Evolutionary conservation across 1,140 invertebrate species (phyloP).

Genomic region (Drosophila bifasciata): DNA sequence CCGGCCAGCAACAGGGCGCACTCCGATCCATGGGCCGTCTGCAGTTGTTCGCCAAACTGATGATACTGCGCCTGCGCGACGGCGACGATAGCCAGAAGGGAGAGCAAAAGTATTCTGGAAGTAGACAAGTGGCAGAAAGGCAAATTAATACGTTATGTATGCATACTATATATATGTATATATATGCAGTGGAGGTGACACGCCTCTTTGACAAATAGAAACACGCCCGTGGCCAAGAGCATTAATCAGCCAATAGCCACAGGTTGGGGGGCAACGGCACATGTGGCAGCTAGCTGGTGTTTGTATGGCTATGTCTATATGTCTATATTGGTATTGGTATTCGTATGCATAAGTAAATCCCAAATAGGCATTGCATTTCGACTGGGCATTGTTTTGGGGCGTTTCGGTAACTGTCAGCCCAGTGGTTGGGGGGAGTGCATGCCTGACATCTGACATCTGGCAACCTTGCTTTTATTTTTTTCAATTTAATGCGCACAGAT

Average conservation of each 20-base stretch:
- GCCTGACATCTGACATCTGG: conserved; percentile 56
- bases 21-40: conserved; percentile 84
- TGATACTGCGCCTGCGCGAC: conserved; percentile 68
- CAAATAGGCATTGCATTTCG: conserved; percentile 40
- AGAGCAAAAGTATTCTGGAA: conserved; percentile 75
- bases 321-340: neutral
- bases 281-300: conserved; percentile 4
- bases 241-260: conserved; percentile 40
- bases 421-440: neutral
- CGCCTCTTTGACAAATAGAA: conserved; percentile 48
- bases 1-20: conserved; percentile 91
- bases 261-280: neutral
- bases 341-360: conserved; percentile 11
- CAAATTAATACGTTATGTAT: conserved; percentile 37
- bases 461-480: conserved; percentile 61
- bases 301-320: too few species aligned
- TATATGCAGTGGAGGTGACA: conserved; percentile 19
- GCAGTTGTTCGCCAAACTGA: conserved; percentile 73
- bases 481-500: conserved; percentile 45
- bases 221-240: conserved; percentile 45
- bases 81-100: conserved; percentile 22
- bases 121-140: conserved; percentile 17
- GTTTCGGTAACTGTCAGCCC: conserved; percentile 35
- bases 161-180: neutral
- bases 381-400: conserved; percentile 51